Conservation (phyloP, 2,888 invertebrate species). For the Melanargia galathea region DNA sequence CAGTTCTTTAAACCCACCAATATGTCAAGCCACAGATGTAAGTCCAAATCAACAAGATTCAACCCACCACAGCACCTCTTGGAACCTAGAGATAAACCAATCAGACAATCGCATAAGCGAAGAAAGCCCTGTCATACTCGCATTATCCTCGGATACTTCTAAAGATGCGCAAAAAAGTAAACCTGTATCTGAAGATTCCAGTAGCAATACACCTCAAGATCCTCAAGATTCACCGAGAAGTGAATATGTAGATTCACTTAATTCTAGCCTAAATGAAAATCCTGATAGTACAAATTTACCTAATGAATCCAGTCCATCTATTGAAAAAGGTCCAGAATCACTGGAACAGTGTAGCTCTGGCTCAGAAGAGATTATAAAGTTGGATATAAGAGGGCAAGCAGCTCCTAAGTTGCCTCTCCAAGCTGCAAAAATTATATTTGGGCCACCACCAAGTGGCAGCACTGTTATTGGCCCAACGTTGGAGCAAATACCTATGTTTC, state of each 20-base stretch:
- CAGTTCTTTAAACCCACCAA: slow-evolving; percentile 53
- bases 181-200: slow-evolving; percentile 40
- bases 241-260: slow-evolving; percentile 68
- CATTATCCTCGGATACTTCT: slow-evolving; percentile 62
- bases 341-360: slow-evolving; percentile 57
- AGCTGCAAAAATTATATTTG: slow-evolving; percentile 71
- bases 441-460: slow-evolving; percentile 70
- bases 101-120: slow-evolving; percentile 69
- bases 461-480: slow-evolving; percentile 57
- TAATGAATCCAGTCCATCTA: slow-evolving; percentile 48
- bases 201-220: slow-evolving; percentile 48
- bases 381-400: slow-evolving; percentile 75
- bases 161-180: slow-evolving; percentile 55
- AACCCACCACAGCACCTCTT: slow-evolving; percentile 58
- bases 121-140: slow-evolving; percentile 71
- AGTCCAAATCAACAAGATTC: slow-evolving; percentile 54
- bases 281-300: slow-evolving; percentile 44
- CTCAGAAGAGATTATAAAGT: slow-evolving; percentile 76
- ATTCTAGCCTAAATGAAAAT: slow-evolving; percentile 48
- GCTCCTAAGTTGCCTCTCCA: slow-evolving; percentile 64
- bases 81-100: slow-evolving; percentile 62
- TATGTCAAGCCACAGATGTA: slow-evolving; percentile 47
- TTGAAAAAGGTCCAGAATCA: slow-evolving; percentile 47
- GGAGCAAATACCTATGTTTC: slow-evolving; percentile 63
- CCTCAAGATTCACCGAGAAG: slow-evolving; percentile 59